Evolutionary conservation across 2,888 invertebrate species (phyloP), one percentile per base, ranked within the genome.

Genomic region (Halictus quadricinctus): DNA sequence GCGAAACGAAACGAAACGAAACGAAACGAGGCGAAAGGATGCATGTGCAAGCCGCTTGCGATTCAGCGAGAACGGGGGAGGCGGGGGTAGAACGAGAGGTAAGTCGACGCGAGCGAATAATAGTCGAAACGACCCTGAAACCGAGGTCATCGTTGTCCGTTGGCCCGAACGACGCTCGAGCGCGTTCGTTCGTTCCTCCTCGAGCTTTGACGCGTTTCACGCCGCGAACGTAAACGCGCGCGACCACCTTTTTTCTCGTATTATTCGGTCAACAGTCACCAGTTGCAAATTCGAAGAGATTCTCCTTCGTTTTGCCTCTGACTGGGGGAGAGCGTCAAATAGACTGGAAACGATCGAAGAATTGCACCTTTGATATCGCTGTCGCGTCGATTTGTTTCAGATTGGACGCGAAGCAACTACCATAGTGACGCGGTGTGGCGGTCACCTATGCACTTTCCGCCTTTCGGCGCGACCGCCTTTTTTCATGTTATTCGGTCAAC

Each of bases 91-190:
- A 70, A 73, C 29, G 79, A 76, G 80, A 85, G 85, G 77, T 78
- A 85, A 80, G 76, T 80, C 80, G 83, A 77, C 84, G 83, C 85
- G 77, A 90, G 84, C 87, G 89, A 90, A 91, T 92, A 92, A 92
- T 92, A 91, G 91, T 88, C 88, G 88, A 89, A 92, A 89, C 88
- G 92, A 89, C 92, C 92, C 90, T 92, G 92, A 92, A 91, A 86
- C 86, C 90, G 88, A 92, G 92, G 92, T 85, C 90, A 88, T 84
- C 83, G 87, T 88, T 91, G 91, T 91, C 84, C 91, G 87, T 89
- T 91, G 89, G 90, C 89, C 89, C 85, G 91, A 85, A 76, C 89
- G 88, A 84, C 81, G 54, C 58, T 72, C 78, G 46, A 81, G 78
- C 73, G 76, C 76, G 70, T 76, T 73, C 79, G 70, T 76, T 73